phyloP scores from a whole-genome alignment of 2,113 vertebrate genomes.

The Pelvicachromis taeniatus region DNA sequence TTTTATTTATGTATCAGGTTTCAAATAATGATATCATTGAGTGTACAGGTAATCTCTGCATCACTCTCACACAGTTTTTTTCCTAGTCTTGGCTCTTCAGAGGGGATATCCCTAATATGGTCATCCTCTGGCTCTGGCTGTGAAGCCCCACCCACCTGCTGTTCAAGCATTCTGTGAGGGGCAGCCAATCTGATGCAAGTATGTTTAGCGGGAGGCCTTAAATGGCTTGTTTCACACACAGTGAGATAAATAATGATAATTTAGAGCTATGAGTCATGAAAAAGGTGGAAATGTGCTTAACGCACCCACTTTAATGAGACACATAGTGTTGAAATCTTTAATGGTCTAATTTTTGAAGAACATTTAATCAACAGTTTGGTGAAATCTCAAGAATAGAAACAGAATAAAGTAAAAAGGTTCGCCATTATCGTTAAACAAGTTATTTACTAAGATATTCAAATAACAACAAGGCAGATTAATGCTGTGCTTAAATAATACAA shows the following conservation, averaged over 20 bases:
- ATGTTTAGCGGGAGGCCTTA: not conserved
- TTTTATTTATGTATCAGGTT: not conserved
- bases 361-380: not conserved
- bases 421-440: not conserved
- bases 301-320: not conserved
- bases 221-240: not conserved
- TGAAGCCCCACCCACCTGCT: not conserved
- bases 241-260: not conserved
- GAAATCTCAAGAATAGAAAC: not conserved
- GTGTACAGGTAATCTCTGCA: not conserved
- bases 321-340: not conserved
- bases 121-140: not conserved
- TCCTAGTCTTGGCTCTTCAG: not conserved
- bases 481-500: not conserved
- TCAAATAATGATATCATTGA: accelerated
- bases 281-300: not conserved
- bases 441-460: not conserved
- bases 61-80: not conserved
- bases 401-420: accelerated
- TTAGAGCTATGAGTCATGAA: not conserved
- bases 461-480: accelerated
- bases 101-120: not conserved
- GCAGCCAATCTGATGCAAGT: not conserved
- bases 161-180: not conserved
- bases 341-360: not conserved